Base-by-base conservation (phyloP, 2,113 vertebrate species). In the Vidua chalybeata region DNA sequence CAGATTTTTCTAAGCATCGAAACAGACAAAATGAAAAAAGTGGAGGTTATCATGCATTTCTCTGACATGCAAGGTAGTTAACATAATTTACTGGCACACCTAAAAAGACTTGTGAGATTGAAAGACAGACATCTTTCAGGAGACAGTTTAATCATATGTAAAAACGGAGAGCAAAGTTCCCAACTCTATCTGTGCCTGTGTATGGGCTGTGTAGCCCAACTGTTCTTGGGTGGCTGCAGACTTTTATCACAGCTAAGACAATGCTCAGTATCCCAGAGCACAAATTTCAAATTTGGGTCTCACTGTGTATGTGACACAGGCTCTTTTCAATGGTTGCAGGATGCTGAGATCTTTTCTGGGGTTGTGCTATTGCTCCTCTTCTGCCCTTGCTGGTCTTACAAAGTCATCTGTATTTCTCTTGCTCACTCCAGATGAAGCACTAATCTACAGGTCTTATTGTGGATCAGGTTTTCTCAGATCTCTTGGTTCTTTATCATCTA, bases 21-120 rank as follows among this genome's bases (percentile, higher is more conserved):
- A 96, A 94, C 28, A 90, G 81, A 66, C 24, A 64, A 93, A 71
- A 79, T 52, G 27, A 71, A 81, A 78, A 54, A 93, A 73, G 48
- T 9, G 6, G 35, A 26, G 55, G 55, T 76, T 69, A 54, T 84
- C 74, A 11, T 74, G 55, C 15, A 12, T 46, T 94, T 68, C 35
- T 89, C 23, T 87, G 77, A 63, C 45, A 15, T 45, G 35, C 20
- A 64, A 31, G 7, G 3, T 15, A 49, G 54, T 78, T 94, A 46
- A 52, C 28, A 27, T 59, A 66, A 66, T 54, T 72, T 72, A 27
- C 69, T 94, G 81, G 58, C 71, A 74, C 39, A 73, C 49, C 74
- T 69, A 68, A 52, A 91, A 86, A 74, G 22, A 31, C n/a, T 68
- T 35, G 17, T 56, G 78, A 87, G 68, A 24, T 61, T 1, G 16